Conservation (phyloP, 1,140 invertebrate genomes). For the Artemia franciscana region DNA sequence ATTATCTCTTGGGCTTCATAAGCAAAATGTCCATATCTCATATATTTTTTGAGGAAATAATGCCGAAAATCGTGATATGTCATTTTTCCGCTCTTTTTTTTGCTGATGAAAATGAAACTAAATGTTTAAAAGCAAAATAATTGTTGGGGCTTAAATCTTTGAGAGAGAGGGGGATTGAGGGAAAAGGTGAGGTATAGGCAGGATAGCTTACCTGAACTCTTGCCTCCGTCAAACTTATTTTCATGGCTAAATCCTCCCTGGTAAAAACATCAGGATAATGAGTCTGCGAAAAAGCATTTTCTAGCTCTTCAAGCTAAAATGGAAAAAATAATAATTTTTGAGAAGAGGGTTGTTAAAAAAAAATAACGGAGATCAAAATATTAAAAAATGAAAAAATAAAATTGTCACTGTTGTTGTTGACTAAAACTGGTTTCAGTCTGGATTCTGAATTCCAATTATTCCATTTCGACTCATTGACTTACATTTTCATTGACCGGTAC, state of each 20-base stretch:
- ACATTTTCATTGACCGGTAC: no score
- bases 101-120: no score
- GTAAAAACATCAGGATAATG: constrained; percentile 90
- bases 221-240: constrained; percentile 91
- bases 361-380: no score
- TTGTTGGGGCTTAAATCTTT: no score
- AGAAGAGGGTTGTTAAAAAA: constrained; percentile 1
- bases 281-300: constrained; percentile 87
- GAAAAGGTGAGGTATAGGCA: no score
- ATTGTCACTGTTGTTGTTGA: neutral
- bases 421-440: neutral
- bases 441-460: neutral
- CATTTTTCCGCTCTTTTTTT: no score
- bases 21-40: no score
- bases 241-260: constrained; percentile 88
- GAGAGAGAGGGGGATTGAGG: no score
- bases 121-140: no score
- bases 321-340: constrained; percentile 11
- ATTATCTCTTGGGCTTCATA: no score
- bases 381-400: neutral
- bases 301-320: constrained; percentile 70
- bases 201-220: constrained; percentile 85
- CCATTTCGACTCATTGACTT: neutral
- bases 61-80: no score
- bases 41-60: no score